Percentiles rank a stretch among this genome's conserved stretches.
Evolutionary conservation across 2,797 vertebrate genomes (phyloP).

Genomic region (Chaetophractus vellerosus): DNA sequence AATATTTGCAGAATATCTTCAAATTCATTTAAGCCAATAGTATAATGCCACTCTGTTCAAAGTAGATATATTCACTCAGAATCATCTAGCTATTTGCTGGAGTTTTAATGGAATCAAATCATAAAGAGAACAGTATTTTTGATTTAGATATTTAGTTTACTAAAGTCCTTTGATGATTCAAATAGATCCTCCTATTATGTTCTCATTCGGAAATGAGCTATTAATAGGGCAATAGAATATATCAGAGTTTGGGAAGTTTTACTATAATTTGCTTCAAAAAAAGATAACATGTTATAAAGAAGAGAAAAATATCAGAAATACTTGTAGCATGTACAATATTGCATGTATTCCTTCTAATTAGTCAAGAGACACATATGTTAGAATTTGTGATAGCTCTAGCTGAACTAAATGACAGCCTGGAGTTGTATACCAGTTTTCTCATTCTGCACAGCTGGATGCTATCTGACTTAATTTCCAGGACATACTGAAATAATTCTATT

Average conservation of each 20-base stretch:
- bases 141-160: not conserved
- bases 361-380: not conserved
- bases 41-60: not conserved
- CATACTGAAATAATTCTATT: not conserved
- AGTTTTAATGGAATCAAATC: not conserved
- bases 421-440: not conserved
- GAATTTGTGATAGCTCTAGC: not conserved
- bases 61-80: not conserved
- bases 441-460: not conserved
- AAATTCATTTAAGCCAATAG: not conserved
- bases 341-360: not conserved
- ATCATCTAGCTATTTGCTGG: not conserved
- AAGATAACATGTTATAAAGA: not conserved
- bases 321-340: not conserved
- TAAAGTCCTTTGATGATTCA: not conserved
- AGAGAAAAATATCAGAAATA: not conserved
- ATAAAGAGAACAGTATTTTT: not conserved
- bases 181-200: not conserved
- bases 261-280: not conserved
- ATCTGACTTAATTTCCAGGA: not conserved
- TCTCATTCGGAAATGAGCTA: not conserved
- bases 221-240: not conserved
- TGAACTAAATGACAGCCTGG: not conserved
- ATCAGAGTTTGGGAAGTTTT: not conserved
- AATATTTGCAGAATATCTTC: not conserved